These are phyloP conservation scores for Mythimna loreyi DNA, from an alignment of 2,888 invertebrate species.

Conservation along the genomic window DNA sequence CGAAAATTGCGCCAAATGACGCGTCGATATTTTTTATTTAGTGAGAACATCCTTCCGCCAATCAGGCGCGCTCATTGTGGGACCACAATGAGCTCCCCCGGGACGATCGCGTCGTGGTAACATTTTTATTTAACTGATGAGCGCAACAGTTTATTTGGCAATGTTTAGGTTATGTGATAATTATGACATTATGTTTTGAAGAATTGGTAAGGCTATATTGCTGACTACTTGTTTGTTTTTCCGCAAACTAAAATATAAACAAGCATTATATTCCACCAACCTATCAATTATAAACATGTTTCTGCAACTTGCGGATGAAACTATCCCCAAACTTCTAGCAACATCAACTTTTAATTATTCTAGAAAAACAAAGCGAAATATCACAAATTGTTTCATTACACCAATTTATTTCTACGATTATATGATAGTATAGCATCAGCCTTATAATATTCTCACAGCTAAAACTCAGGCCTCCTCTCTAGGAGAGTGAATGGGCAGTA, in stretches of 20 bases:
- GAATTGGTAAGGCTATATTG: background rate
- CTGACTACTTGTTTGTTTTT: background rate
- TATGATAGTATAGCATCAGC: too few relatives aligned
- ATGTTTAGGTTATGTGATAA: slow-evolving; percentile 69
- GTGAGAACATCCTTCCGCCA: slow-evolving; percentile 91
- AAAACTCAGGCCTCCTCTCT: too few relatives aligned
- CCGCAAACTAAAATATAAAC: background rate
- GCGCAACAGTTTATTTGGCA: slow-evolving; percentile 85
- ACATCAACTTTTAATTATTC: slow-evolving; percentile 23
- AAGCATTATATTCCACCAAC: background rate
- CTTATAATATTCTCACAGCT: too few relatives aligned
- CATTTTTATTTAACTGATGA: slow-evolving; percentile 88
- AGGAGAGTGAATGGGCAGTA: too few relatives aligned
- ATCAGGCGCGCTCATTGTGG: slow-evolving; percentile 89
- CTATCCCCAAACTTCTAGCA: slow-evolving; percentile 18
- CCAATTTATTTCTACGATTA: slow-evolving; percentile 21
- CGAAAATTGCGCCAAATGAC: slow-evolving; percentile 90
- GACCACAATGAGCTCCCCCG: slow-evolving; percentile 86
- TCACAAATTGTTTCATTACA: slow-evolving; percentile 2
- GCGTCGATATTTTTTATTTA: slow-evolving; percentile 91
- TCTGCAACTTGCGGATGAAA: slow-evolving; percentile 4
- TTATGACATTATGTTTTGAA: slow-evolving; percentile 24
- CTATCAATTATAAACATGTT: too few relatives aligned
- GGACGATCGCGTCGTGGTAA: slow-evolving; percentile 79
- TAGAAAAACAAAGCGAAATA: slow-evolving; percentile 8